Evolutionary conservation across 2,113 vertebrate species (phyloP).

Genomic region (Ctenodactylus gundi): DNA sequence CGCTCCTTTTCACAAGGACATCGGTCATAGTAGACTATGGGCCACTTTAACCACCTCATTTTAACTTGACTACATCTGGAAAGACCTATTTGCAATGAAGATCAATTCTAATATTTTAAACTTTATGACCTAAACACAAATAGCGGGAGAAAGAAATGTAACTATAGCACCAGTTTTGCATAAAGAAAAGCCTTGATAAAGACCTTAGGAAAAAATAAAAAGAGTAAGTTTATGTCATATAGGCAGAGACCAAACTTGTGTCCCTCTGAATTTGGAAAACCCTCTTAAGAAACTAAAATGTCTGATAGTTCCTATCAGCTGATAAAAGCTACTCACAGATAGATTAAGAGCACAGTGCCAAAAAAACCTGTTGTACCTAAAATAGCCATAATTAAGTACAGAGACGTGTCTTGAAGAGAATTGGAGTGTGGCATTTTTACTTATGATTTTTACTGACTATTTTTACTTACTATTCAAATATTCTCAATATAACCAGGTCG

Average conservation of each 20-base stretch:
- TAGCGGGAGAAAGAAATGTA: neutral
- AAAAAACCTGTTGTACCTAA: neutral
- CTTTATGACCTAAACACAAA: neutral
- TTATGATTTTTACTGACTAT: too few species aligned
- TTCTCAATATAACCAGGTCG: neutral
- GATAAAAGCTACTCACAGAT: neutral
- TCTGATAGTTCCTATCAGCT: neutral
- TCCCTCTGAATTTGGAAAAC: neutral
- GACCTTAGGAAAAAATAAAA: neutral
- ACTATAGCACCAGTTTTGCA: neutral
- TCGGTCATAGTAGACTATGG: neutral
- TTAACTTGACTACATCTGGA: neutral
- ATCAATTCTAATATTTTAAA: neutral
- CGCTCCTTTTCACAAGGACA: neutral
- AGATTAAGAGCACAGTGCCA: neutral
- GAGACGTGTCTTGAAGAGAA: neutral
- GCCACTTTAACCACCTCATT: neutral
- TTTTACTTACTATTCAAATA: neutral
- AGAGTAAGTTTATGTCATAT: neutral
- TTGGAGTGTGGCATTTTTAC: neutral
- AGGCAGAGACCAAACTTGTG: neutral
- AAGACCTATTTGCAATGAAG: neutral
- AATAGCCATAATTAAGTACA: neutral
- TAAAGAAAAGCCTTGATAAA: neutral
- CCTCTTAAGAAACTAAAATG: neutral